Base-by-base conservation (phyloP, 2,797 vertebrate genomes). In the Allobates femoralis region DNA sequence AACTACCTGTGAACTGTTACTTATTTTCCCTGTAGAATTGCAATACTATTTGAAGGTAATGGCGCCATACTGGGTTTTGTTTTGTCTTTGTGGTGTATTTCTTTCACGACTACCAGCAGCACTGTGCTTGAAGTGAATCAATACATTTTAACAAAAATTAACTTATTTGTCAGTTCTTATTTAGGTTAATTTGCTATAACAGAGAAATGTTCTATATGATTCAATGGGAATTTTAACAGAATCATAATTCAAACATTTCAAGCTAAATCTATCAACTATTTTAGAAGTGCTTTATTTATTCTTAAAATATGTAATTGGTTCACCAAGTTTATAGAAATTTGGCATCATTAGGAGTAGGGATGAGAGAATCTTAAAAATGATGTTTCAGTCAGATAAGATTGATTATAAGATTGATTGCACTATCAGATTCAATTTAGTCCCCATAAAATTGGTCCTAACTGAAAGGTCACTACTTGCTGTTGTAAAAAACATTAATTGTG, bases 91-190 rank as follows among this genome's bases (percentile, higher is more conserved):
- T 62, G 37, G 26, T 23, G 62, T 64, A 41, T 79, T 62, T 18
- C 34, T 34, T 62, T 46, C 18, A 79, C 23, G 58, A 62, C 34
- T 46, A 62, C 15, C 32, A 62, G 56, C 56, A 41, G 53, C 56
- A 79, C 3, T 5, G 1, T 37, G 32, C n/a, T 23, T 79, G 12
- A 37, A 41, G 37, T 14, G 58, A 60, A 60, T 79, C 37, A 32
- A 60, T 46, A 23, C 41, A 26, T 46, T 79, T 26, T 15, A n/a
- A 73, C 69, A 46, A 10, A 64, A 26, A 78, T 78, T 56, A 79
- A 79, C 51, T 46, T 46, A 10, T 14, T 46, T 79, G 26, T 64
- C 32, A 55, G 23, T 37, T 12, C 23, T 26, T 10, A 64, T 26
- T 46, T 64, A 18, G 34, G 56, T 28, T 79, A 55, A 16, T 32